phyloP scores from a whole-genome alignment of 2,888 invertebrate genomes.

The Drosophila neoperkinsi region DNA sequence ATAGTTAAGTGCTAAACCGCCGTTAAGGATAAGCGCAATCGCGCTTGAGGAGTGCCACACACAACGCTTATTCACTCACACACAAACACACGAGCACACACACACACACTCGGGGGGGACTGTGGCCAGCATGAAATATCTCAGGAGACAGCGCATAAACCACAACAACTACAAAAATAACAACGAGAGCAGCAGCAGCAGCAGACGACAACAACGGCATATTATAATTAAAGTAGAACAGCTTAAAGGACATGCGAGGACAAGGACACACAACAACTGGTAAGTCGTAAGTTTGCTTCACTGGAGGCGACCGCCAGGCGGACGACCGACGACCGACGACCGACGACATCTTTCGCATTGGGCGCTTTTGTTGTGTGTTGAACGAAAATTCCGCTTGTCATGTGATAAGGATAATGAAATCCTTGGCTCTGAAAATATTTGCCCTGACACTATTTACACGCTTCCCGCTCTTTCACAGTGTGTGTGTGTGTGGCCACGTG shows the following conservation, averaged over 20 bases:
- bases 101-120: slow-evolving; percentile 11
- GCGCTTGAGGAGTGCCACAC: slow-evolving; percentile 62
- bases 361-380: slow-evolving; percentile 53
- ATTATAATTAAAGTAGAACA: slow-evolving; percentile 82
- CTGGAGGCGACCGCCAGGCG: slow-evolving; percentile 53
- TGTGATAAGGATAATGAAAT: slow-evolving; percentile 84
- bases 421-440: slow-evolving; percentile 83
- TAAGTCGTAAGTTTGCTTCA: slow-evolving; percentile 47
- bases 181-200: slow-evolving; percentile 10
- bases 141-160: slow-evolving; percentile 75
- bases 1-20: slow-evolving; percentile 76
- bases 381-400: slow-evolving; percentile 66
- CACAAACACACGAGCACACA: slow-evolving; percentile 27
- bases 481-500: slow-evolving; percentile 44
- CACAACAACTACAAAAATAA: slow-evolving; percentile 27
- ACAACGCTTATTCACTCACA: slow-evolving; percentile 25
- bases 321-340: slow-evolving; percentile 34
- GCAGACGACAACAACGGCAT: slow-evolving; percentile 39
- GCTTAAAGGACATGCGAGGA: slow-evolving; percentile 73
- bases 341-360: slow-evolving; percentile 68
- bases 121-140: slow-evolving; percentile 64
- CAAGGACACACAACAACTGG: slow-evolving; percentile 47
- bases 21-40: slow-evolving; percentile 74
- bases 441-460: slow-evolving; percentile 68
- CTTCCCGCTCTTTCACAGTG: not conserved